Base-by-base conservation (phyloP, 2,797 vertebrate species). In the Hipposideros larvatus region DNA sequence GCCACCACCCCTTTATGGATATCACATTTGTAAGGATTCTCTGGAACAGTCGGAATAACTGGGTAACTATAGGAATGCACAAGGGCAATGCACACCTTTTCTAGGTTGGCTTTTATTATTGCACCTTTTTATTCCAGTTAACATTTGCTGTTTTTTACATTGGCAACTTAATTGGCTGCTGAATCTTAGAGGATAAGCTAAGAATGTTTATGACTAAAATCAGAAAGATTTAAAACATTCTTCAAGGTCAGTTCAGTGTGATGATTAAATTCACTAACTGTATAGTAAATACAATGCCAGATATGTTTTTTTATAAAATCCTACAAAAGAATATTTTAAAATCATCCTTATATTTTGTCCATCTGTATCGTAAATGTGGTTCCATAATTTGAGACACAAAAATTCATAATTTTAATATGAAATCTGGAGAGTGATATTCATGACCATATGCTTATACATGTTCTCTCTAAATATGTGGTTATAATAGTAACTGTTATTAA, bases 351-450 rank as follows among this genome's bases (percentile, higher is more conserved):
- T 6, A 4, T 91, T 96, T 88, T 93, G 43, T 97, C 87, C 84
- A 92, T 87, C 87, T 95, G 87, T 96, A 43, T 82, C 46, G 66
- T 88, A 89, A 95, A 93, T 90, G 94, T 95, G 51, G 53, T 90
- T 95, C 31, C 51, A 84, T 55, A 70, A 82, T 87, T 93, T 95
- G 53, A 95, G 31, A 92, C 78, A 89, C 10, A 84, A 92, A 95
- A 88, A n/a, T 51, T 94, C 8, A 77, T 77, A 80, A 83, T 83
- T 97, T 97, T 95, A 71, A 74, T 89, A 37, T 95, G 79, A 96
- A 97, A 91, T 91, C 11, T 90, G 14, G 34, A 90, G 22, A 61
- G 14, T 57, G 95, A 97, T 93, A 96, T 79, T 95, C 79, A 95
- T 91, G 37, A 65, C 61, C 66, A 94, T 94, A 87, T 97, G 66